Evolutionary conservation across 1,140 invertebrate species (phyloP), one percentile per base, ranked within the genome.

Genomic region (Bombus consobrinus): DNA sequence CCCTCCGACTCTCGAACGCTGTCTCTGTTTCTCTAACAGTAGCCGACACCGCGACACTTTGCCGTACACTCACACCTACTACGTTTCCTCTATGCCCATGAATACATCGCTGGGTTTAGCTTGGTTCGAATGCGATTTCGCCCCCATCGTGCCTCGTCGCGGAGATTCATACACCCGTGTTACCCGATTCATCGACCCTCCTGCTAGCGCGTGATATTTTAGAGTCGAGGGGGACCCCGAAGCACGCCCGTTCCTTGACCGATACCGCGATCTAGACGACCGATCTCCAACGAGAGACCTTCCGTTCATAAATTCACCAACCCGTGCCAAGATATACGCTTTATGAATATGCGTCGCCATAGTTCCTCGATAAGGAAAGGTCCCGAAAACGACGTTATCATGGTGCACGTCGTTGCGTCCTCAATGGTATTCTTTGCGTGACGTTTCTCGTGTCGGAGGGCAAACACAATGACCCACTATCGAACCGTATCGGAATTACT

Each of bases 71-170:
- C n/a, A 75, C 41, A n/a, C 62, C 47, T 62, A 66, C 37, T n/a
- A 41, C 78, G 57, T 83, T 12, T 47, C 62, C 47, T 66, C 76
- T 85, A 77, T 81, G 75, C 81, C 82, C 85, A 92, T 91, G 90
- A 93, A 93, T 92, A 91, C 77, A 91, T 93, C 81, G 87, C 71
- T 22, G 84, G 76, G 85, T 88, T 93, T 87, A 88, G 72, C 68
- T 82, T 84, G 71, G 77, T 85, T 83, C 39, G 41, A 83, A 80
- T 25, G 69, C 73, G 80, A 87, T 88, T 91, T 85, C 66, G 74
- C n/a, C n/a, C 62, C 34, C 72, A 8, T 53, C 37, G 32, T 37
- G 12, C 32, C 59, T 15, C 59, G 47, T 41, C 47, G 28, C 53
- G 66, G 57, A 80, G 77, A 83, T 72, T 72, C 87, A 62, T 64